Base-by-base conservation (phyloP, 2,888 invertebrate genomes). In the Molorchus minor region DNA sequence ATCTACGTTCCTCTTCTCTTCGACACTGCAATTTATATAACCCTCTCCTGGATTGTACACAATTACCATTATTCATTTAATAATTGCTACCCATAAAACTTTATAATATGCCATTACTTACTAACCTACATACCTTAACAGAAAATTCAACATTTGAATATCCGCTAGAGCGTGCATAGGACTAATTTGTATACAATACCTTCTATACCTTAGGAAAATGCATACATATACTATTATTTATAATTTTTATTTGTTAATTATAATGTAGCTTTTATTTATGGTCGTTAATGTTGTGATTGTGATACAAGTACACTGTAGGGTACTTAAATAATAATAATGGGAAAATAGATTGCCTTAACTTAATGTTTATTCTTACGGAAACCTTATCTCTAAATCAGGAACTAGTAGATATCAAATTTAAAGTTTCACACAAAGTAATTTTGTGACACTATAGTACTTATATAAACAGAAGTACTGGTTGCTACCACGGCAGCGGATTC, bases 171-270 rank as follows among this genome's bases (percentile, higher is more conserved):
- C 56, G 46, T 56, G 51, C 46, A 52, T 38, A 20, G 33, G 40
- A 46, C 52, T 46, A 25, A 60, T 60, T 60, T 60, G 60, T 60
- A 60, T 60, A 60, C 60, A 60, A 60, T 60, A 44, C 36, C n/a
- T n/a, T n/a, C n/a, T n/a, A n/a, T n/a, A 46, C 60, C 56, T 25
- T 38, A 53, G 56, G 56, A 56, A 60, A 52, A 53, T 56, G 38
- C 17, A 40, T 33, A 29, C 41, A 41, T 3, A 33, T 10, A 56
- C 56, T 25, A 36, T 44, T 46, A 54, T 59, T 62, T 58, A 60
- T 60, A 55, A 44, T 41, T 58, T 63, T 43, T 57, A 51, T 57
- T 51, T 43, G 55, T 55, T 56, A 51, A 60, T 60, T 49, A 46
- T 38, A 46, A 47, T 16, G 21, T 43, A 43, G 47, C 54, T 49